Percentiles rank a stretch among this genome's conserved stretches.
These are phyloP conservation scores for Zoroaster sp. DNA, from an alignment of 53 echinoderm and acorn worm species.

Conservation along the genomic window DNA sequence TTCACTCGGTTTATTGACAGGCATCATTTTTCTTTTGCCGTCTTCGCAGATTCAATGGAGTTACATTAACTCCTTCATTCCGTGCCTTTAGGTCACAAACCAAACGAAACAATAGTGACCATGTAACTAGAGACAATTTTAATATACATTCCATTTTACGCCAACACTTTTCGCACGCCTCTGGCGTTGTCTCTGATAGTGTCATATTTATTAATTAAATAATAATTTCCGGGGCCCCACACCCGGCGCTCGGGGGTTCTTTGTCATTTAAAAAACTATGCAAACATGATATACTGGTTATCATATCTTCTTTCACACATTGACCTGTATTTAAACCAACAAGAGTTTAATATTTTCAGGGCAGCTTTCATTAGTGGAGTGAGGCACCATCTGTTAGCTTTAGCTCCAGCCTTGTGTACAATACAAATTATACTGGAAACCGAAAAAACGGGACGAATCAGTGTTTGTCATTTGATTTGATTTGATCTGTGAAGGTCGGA, in stretches of 20 bases:
- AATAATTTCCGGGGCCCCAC: constrained; percentile 47
- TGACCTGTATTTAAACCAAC: constrained; percentile 56
- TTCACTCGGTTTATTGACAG: not conserved
- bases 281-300: constrained; percentile 16
- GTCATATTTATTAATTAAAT: constrained; percentile 56
- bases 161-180: constrained; percentile 15
- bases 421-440: constrained; percentile 32
- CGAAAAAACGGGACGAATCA: constrained; percentile 1
- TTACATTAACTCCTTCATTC: not conserved
- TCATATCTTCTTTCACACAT: constrained; percentile 43
- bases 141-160: constrained; percentile 26
- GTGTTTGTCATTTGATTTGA: constrained; percentile 38
- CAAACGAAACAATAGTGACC: constrained; percentile 1
- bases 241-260: not conserved
- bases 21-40: not conserved
- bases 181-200: constrained; percentile 8
- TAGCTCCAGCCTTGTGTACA: constrained; percentile 3
- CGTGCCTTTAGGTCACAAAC: not conserved
- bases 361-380: constrained; percentile 33
- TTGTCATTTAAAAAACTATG: constrained; percentile 10
- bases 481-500: constrained; percentile 34
- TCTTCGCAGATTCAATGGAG: not conserved
- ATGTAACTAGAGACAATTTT: constrained; percentile 39
- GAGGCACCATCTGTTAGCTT: constrained; percentile 41
- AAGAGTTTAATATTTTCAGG: not conserved